Percentiles rank a stretch among this genome's conserved stretches.
phyloP scores from a whole-genome alignment of 2,113 vertebrate species.

The Ivindomyrus marchei region DNA sequence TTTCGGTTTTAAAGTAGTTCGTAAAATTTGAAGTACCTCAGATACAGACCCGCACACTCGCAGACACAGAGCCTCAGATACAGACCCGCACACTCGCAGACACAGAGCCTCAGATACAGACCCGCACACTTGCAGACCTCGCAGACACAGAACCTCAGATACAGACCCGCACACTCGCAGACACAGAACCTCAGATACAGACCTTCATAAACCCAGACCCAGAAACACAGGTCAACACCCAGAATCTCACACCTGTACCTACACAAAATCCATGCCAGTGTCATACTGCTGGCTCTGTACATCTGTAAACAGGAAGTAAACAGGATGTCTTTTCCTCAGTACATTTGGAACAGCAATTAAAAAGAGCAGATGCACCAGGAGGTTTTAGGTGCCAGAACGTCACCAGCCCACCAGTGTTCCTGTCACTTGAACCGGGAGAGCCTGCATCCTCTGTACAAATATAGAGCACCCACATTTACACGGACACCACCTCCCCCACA shows the following conservation, averaged over 20 bases:
- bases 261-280: neutral
- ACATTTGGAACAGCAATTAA: neutral
- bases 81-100: neutral
- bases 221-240: neutral
- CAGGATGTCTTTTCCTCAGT: neutral
- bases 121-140: neutral
- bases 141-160: neutral
- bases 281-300: neutral
- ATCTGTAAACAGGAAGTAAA: neutral
- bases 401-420: neutral
- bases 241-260: neutral
- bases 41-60: neutral
- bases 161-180: neutral
- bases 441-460: conserved; percentile 17
- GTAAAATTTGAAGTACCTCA: neutral
- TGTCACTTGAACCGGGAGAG: neutral
- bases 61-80: neutral
- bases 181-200: neutral
- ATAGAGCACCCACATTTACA: conserved; percentile 9
- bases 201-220: neutral
- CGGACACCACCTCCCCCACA: neutral
- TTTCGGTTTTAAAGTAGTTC: neutral
- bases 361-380: neutral
- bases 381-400: neutral
- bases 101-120: neutral